A percentile compares a stretch with the other conserved stretches of the same genome.
phyloP scores from a whole-genome alignment of 53 echinoderm and acorn worm genomes.

The Crossaster papposus region DNA sequence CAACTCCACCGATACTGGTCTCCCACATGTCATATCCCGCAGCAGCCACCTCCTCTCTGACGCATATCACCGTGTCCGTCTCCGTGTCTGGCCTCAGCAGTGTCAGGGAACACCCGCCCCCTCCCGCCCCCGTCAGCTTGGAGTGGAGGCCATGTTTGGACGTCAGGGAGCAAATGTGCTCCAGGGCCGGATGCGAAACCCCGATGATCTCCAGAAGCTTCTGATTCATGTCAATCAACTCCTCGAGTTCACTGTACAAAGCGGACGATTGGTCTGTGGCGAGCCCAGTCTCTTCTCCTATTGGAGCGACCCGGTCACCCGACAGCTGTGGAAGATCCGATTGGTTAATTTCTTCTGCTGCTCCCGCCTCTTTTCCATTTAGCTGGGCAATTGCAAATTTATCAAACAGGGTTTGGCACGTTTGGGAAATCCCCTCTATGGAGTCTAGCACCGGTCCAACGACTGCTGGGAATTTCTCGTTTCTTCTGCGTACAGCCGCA shows the following conservation, averaged over 20 bases:
- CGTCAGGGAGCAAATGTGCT: conserved; percentile 75
- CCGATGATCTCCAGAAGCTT: conserved; percentile 78
- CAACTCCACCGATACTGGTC: conserved; percentile 80
- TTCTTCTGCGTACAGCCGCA: conserved; percentile 80
- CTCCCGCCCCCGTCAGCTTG: conserved; percentile 97
- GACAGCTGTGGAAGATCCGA: background rate
- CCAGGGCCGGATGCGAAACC: conserved; percentile 83
- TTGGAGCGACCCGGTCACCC: background rate
- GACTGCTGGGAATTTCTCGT: conserved; percentile 79
- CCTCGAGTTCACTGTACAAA: conserved; percentile 59
- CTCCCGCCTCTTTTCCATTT: background rate
- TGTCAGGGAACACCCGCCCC: conserved; percentile 92
- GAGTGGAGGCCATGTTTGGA: conserved; percentile 69
- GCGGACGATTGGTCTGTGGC: background rate
- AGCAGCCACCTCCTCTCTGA: conserved; percentile 58
- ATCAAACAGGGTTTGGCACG: conserved; percentile 62
- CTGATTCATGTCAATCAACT: conserved; percentile 95
- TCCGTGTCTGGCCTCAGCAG: conserved; percentile 67
- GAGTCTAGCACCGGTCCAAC: conserved; percentile 83
- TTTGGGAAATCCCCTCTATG: conserved; percentile 78
- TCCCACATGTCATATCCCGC: conserved; percentile 80
- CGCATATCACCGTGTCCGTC: conserved; percentile 37
- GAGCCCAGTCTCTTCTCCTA: background rate
- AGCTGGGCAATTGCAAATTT: conserved; percentile 25
- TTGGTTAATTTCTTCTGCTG: background rate